Base-by-base conservation (phyloP, 2,113 vertebrate species). In the Pica pica region DNA sequence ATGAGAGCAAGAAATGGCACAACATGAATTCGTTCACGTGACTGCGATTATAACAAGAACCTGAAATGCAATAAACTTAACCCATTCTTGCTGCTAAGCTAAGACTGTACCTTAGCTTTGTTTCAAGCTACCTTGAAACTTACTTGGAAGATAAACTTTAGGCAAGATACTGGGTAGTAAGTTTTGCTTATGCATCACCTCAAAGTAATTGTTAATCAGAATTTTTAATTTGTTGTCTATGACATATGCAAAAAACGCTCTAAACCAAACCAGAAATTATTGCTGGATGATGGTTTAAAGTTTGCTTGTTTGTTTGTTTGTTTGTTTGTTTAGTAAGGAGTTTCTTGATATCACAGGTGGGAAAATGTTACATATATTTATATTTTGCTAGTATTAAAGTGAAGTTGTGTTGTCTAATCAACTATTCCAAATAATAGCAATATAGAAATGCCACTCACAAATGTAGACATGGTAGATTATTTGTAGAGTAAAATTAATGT, bases 31-130 rank as follows among this genome's bases (percentile, higher is more conserved):
- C 85, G 56, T 93, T 97, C 88, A 94, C n/a, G 18, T 94, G 91
- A 76, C 82, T 93, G 55, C 10, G 94, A 96, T 91, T 96, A 85
- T 95, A 96, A 93, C 83, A 86, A 94, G 96, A 95, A 96, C 87
- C 74, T 95, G 77, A 94, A 97, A 95, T 70, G 95, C 95, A 95
- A 94, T 97, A 97, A 97, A 97, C 90, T 95, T 97, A 97, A 97
- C 96, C 91, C 95, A 67, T 97, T 97, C 91, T 93, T 93, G 53
- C 69, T 86, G 59, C 24, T 84, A 83, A 90, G 47, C 52, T 56
- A 90, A 84, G 20, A 64, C 23, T 70, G 16, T 65, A 85, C 55
- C 21, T 73, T 81, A 39, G 31, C 26, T 90, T 84, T 11, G 0
- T 69, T 94, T 94, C n/a, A 73, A 77, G 33, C 11, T 71, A 71